Evolutionary conservation across 1,140 invertebrate genomes (phyloP).

Genomic region (Parapsyche elsis): DNA sequence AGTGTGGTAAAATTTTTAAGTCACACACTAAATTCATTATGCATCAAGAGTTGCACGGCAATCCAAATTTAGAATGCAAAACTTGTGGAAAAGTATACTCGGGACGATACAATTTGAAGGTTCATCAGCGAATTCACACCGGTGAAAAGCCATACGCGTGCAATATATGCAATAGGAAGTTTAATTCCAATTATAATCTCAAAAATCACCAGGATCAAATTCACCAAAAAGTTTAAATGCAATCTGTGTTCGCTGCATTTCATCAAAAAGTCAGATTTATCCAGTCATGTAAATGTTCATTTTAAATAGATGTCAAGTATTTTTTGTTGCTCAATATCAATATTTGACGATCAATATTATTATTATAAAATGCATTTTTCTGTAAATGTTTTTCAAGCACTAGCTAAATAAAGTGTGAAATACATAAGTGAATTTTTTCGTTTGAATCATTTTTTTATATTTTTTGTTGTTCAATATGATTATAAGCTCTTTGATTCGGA

Average conservation of each 20-base stretch:
- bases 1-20: conserved; percentile 63
- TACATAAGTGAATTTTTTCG: too few species aligned
- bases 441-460: too few species aligned
- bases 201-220: conserved; percentile 58
- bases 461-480: too few species aligned
- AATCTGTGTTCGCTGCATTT: conserved; percentile 58
- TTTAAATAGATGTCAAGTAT: too few species aligned
- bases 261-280: conserved; percentile 55
- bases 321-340: too few species aligned
- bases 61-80: conserved; percentile 63
- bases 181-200: conserved; percentile 57
- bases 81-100: conserved; percentile 65
- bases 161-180: conserved; percentile 58
- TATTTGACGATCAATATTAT: too few species aligned
- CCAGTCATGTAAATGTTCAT: too few species aligned
- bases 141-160: conserved; percentile 65
- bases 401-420: too few species aligned
- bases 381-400: too few species aligned
- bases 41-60: conserved; percentile 62
- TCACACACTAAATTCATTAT: conserved; percentile 60
- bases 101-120: conserved; percentile 66
- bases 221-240: conserved; percentile 60
- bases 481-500: too few species aligned
- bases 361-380: too few species aligned
- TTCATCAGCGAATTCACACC: conserved; percentile 67